Base-by-base conservation (phyloP, 2,888 invertebrate species). In the Chesias legatella region DNA sequence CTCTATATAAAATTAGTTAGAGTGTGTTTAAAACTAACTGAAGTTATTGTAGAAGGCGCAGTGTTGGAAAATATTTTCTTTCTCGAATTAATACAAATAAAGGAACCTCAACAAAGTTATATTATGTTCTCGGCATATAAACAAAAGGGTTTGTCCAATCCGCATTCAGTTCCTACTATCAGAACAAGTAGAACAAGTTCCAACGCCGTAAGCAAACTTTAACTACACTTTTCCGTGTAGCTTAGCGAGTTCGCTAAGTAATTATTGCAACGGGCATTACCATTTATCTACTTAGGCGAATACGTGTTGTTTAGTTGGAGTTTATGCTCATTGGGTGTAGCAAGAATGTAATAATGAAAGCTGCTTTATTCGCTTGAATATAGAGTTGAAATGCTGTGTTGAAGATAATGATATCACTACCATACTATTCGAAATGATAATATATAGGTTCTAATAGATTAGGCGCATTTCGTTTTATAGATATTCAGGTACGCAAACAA, bases 191-290 rank as follows among this genome's bases (percentile, higher is more conserved):
- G 36, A 32, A 27, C 43, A 51, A 54, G 52, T 53, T 54, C 45
- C 38, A 26, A 43, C 48, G 45, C 47, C 39, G 51, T 53, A 36
- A 44, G 46, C 46, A 45, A 56, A 56, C 48, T 56, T 36, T 51
- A 53, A 50, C 49, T 46, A 51, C 51, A 46, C 48, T 53, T 53
- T 55, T 52, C 56, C 49, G 41, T 51, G 49, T 46, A 50, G 43
- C 48, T 51, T 51, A 46, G 43, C 38, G 34, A 56, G 53, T 58
- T 56, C 29, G 37, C 45, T 51, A 51, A 54, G 58, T 52, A 54
- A 58, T 56, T 53, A 58, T 54, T 58, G 45, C 48, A 38, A 32
- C 46, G 38, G 34, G 35, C 48, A 46, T 55, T 50, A 44, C 38
- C 25, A 35, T 47, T 45, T 49, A 41, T 44, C 31, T 49, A 33